These are phyloP conservation scores for Arenaria interpres DNA, from an alignment of 2,113 vertebrate species.

Conservation along the genomic window DNA sequence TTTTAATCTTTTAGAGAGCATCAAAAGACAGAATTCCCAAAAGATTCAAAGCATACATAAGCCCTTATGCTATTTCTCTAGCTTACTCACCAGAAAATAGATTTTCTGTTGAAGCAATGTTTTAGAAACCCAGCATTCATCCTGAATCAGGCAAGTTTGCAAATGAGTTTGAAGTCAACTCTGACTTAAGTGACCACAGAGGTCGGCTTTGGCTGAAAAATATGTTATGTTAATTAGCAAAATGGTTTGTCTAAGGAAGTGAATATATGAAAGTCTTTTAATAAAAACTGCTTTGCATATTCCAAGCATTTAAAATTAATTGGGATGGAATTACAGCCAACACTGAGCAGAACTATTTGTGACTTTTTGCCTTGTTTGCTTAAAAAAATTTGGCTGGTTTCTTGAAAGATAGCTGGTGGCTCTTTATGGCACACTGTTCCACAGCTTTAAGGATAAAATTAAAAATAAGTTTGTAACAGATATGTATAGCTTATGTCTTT, in stretches of 20 bases:
- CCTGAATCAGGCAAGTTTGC: neutral
- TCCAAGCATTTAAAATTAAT: slow-evolving; percentile 43
- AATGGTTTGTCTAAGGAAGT: slow-evolving; percentile 37
- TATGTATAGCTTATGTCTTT: neutral
- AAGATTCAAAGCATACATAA: neutral
- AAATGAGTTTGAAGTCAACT: neutral
- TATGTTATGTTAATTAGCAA: slow-evolving; percentile 25
- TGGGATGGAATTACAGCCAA: neutral
- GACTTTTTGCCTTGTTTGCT: slow-evolving; percentile 7
- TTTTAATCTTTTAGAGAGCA: neutral
- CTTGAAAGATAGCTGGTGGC: slow-evolving; percentile 16
- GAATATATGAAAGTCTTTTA: slow-evolving; percentile 31
- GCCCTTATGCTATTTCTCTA: neutral
- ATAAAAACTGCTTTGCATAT: slow-evolving; percentile 38
- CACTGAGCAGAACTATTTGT: neutral
- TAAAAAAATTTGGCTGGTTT: neutral
- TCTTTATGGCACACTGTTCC: neutral
- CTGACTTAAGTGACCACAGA: neutral
- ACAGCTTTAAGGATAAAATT: slow-evolving; percentile 31
- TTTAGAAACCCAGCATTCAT: neutral
- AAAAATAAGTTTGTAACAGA: neutral
- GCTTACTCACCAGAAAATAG: neutral
- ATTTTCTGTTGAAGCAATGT: neutral
- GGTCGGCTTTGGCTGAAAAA: slow-evolving; percentile 17
- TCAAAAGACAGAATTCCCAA: neutral